Base-by-base conservation (phyloP, 2,888 invertebrate species). In the Philonicus albiceps region DNA sequence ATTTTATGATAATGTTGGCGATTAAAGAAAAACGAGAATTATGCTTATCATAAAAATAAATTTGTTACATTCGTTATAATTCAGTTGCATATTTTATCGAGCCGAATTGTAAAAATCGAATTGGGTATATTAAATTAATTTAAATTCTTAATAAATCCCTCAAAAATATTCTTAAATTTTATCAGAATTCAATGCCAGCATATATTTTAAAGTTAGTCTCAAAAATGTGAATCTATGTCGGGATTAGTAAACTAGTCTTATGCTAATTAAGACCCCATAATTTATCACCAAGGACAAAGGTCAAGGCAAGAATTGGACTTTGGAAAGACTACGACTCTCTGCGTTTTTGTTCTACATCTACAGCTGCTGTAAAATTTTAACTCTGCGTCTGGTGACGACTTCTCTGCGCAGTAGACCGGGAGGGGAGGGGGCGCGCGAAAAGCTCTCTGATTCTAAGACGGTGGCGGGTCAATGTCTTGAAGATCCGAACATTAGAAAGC, bases 231-330 rank as follows among this genome's bases (percentile, higher is more conserved):
- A 19, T 1, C 53, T 53, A 7, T 19, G 13, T 22, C 8, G 27
- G 19, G 64, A 64, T 22, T 64, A 64, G 64, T 27, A 11, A 64
- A 22, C n/a, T 27, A 64, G 64, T 13, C 27, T 64, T 64, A 64
- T 11, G 27, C 64, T 7, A 22, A 64, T 64, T 64, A 27, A 2
- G 64, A 64, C 8, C 13, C 1, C 64, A 64, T 64, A 64, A 22
- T 27, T 64, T 64, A 64, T 64, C 76, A 40, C 13, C 22, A 37
- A 76, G 76, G 22, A 11, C 40, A 76, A 76, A 76, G 76, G 76
- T 76, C 22, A 76, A 40, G 22, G 22, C 40, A 76, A 11, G n/a
- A 76, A 3, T 76, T 76, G 76, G 76, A 76, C 76, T 76, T 76
- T 76, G 76, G 19, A 19, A 64, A 64, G 27, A 8, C 27, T 19